Evolutionary conservation across 2,888 invertebrate genomes (phyloP).

Genomic region (Dicycla oo): DNA sequence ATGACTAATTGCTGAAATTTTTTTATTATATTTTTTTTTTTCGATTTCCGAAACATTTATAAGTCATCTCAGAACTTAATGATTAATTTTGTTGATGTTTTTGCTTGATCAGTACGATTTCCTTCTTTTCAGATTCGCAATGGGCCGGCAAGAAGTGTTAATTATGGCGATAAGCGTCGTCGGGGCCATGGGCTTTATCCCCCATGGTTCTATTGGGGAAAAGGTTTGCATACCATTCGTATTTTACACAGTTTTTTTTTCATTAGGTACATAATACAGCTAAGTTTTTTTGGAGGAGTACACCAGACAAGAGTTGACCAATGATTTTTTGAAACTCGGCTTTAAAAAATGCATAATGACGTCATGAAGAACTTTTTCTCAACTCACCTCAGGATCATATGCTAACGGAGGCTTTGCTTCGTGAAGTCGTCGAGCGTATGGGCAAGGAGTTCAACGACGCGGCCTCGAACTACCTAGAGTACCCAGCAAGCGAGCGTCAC

Average conservation of each 20-base stretch:
- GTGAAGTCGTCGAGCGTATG: constrained; percentile 95
- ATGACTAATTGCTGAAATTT: constrained; percentile 70
- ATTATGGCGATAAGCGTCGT: constrained; percentile 86
- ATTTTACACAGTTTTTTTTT: too few relatives aligned
- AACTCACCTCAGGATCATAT: constrained; percentile 88
- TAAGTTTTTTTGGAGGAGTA: too few relatives aligned
- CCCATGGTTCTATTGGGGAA: constrained; percentile 90
- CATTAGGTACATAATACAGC: too few relatives aligned
- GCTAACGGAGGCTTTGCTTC: constrained; percentile 93
- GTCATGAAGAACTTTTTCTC: too few relatives aligned
- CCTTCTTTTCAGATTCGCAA: constrained; percentile 82
- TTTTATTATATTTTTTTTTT: constrained; percentile 56
- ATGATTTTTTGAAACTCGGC: too few relatives aligned
- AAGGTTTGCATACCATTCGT: constrained; percentile 75
- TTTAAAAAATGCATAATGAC: too few relatives aligned
- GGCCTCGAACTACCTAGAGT: constrained; percentile 92
- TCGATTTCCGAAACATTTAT: constrained; percentile 18
- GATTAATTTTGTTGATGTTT: constrained; percentile 22
- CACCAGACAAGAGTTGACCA: too few relatives aligned
- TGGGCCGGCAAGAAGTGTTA: constrained; percentile 83
- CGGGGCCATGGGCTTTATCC: constrained; percentile 87
- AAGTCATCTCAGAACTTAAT: constrained; percentile 15
- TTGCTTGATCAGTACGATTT: constrained; percentile 47
- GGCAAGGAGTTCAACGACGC: constrained; percentile 93
- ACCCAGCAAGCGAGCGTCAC: constrained; percentile 88